A percentile compares a stretch with the other conserved stretches of the same genome.
phyloP scores from a whole-genome alignment of 2,888 invertebrate species.

The Pammene aurita region DNA sequence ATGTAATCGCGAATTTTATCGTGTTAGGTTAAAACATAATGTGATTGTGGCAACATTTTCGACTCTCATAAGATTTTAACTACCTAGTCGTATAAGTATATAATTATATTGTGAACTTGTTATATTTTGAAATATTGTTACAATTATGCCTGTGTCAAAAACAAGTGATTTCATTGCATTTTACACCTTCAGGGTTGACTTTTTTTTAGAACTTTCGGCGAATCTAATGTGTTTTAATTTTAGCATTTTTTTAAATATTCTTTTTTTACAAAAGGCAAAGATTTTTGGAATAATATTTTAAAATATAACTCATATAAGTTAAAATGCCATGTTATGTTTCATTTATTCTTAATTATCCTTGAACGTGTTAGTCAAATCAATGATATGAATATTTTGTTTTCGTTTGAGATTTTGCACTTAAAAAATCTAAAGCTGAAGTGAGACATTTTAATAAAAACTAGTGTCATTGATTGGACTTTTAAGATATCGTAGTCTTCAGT shows the following conservation, averaged over 20 bases:
- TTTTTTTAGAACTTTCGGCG: too few relatives aligned
- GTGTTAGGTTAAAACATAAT: background rate
- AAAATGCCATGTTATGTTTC: constrained; percentile 20
- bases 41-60: constrained; percentile 18
- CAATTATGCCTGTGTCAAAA: background rate
- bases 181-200: too few relatives aligned
- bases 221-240: too few relatives aligned
- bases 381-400: background rate
- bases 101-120: constrained; percentile 19
- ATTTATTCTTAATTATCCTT: background rate
- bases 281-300: constrained; percentile 16
- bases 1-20: too few relatives aligned
- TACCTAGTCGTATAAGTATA: constrained; percentile 33
- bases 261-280: too few relatives aligned
- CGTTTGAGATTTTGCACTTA: background rate
- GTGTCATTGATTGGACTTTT: too few relatives aligned
- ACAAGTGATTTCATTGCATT: too few relatives aligned
- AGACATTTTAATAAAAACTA: background rate
- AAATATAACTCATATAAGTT: constrained; percentile 21
- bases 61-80: constrained; percentile 24
- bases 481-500: too few relatives aligned
- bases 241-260: too few relatives aligned
- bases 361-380: background rate
- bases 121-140: constrained; percentile 16
- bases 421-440: background rate